Percentiles rank a stretch among this genome's conserved stretches.
These are phyloP conservation scores for Lysandra bellargus DNA, from an alignment of 2,888 invertebrate species.

Conservation along the genomic window DNA sequence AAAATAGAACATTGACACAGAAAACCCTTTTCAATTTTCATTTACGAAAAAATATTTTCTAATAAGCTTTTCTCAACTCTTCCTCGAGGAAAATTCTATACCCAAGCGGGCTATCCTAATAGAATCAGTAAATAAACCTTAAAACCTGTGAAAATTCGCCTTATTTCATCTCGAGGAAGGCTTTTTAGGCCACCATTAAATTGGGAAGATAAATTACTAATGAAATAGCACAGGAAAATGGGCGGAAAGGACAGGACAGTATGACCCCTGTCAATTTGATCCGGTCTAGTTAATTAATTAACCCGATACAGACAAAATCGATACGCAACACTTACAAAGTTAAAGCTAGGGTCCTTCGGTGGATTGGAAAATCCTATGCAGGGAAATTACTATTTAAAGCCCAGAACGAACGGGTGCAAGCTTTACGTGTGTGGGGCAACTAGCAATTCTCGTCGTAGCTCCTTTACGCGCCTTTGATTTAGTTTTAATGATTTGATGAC, in stretches of 20 bases:
- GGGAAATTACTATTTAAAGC: not conserved
- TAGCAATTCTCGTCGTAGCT: not conserved
- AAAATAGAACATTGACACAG: not conserved
- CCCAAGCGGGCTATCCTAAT: not conserved
- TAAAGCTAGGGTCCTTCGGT: not conserved
- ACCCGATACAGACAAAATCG: not conserved
- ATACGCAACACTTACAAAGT: not conserved
- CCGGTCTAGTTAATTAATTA: slow-evolving; percentile 8
- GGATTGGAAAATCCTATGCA: not conserved
- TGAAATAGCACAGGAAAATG: not conserved
- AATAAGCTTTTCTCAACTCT: not conserved
- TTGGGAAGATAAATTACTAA: slow-evolving; percentile 1
- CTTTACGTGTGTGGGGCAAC: too few species aligned
- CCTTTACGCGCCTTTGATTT: not conserved
- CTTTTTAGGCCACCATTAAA: not conserved
- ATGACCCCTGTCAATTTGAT: slow-evolving; percentile 15
- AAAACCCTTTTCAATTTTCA: not conserved
- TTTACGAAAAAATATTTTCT: not conserved
- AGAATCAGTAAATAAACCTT: not conserved
- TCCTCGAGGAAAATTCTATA: not conserved
- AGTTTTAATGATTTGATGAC: too few species aligned
- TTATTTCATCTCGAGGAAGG: not conserved
- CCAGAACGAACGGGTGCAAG: too few species aligned
- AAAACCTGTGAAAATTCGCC: not conserved
- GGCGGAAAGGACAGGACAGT: slow-evolving; percentile 3